Evolutionary conservation across 2,888 invertebrate genomes (phyloP), one percentile per base, ranked within the genome.

Genomic region (Colostygia pectinataria): DNA sequence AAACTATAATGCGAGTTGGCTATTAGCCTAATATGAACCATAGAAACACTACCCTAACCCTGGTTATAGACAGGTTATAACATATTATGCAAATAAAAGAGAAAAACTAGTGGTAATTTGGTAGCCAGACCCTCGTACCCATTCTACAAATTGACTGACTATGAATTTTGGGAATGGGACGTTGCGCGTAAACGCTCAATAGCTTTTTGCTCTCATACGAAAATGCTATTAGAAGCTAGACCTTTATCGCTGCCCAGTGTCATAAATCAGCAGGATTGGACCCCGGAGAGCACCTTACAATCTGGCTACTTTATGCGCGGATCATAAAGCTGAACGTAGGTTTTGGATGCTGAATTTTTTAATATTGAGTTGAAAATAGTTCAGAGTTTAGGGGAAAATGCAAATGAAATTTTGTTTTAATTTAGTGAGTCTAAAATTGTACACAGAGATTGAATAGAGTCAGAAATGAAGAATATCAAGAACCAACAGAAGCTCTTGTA

Each of bases 261-360:
- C 33, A 42, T 55, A 50, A 50, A 31, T 48, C 44, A 55, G 31
- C 41, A 25, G 41, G 27, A 51, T 42, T 34, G 47, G 32, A 20
- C 47, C 50, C 45, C 15, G 13, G 47, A 49, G 50, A 45, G 41
- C 38, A 12, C 14, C 7, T 36, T 28, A 43, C 34, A 32, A 31
- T 20, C 33, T 15, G 9, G 7, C 31, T 40, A 24, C 27, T 36
- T 47, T 45, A 33, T 37, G 24, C 12, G 33, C 34, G 36, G 28
- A 24, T 18, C 46, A 49, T 55, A 53, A 50, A 52, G 18, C 43
- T 39, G 29, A 38, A 38, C 37, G 25, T 42, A 38, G 37, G 41
- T 31, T 34, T 48, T n/a, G 28, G 31, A 37, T 34, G 33, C 44
- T 45, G 34, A 28, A 36, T 31, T 23, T 39, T 18, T 42, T 13